A percentile compares a stretch with the other conserved stretches of the same genome.
phyloP scores from a whole-genome alignment of 2,113 vertebrate genomes.

The Daboia siamensis region DNA sequence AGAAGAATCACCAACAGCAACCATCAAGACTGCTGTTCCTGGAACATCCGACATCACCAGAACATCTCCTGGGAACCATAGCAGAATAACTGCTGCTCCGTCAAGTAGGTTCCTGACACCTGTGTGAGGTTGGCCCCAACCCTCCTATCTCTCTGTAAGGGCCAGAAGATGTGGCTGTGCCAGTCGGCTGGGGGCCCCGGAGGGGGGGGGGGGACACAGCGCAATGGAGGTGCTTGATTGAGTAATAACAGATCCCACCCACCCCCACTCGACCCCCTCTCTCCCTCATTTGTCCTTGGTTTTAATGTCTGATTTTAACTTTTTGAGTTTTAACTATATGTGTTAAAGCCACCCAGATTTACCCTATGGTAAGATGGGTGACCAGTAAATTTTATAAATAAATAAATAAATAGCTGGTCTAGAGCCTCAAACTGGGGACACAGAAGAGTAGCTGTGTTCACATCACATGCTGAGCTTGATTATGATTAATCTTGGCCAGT shows the following conservation, averaged over 20 bases:
- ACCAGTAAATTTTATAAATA: no score
- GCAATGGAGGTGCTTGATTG: background rate
- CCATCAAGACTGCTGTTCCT: background rate
- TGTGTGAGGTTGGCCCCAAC: background rate
- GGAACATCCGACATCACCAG: background rate
- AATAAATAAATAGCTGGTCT: no score
- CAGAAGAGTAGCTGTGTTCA: background rate
- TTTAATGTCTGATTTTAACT: background rate
- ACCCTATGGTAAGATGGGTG: no score
- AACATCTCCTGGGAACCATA: background rate
- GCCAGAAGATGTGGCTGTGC: background rate
- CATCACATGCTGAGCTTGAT: no score
- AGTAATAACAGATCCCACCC: background rate
- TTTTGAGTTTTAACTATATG: no score
- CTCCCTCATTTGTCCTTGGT: background rate
- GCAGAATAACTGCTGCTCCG: background rate
- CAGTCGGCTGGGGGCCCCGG: background rate
- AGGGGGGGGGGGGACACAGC: background rate
- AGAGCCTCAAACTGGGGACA: background rate
- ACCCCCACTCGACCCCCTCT: accelerated
- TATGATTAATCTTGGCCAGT: background rate
- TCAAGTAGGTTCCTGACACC: background rate
- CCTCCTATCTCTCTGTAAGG: background rate
- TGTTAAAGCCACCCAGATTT: no score
- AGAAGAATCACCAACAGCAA: no score